A percentile compares a stretch with the other conserved stretches of the same genome.
These are phyloP conservation scores for Brachionus sp. DNA, from an alignment of 1,140 invertebrate genomes.

Conservation along the genomic window DNA sequence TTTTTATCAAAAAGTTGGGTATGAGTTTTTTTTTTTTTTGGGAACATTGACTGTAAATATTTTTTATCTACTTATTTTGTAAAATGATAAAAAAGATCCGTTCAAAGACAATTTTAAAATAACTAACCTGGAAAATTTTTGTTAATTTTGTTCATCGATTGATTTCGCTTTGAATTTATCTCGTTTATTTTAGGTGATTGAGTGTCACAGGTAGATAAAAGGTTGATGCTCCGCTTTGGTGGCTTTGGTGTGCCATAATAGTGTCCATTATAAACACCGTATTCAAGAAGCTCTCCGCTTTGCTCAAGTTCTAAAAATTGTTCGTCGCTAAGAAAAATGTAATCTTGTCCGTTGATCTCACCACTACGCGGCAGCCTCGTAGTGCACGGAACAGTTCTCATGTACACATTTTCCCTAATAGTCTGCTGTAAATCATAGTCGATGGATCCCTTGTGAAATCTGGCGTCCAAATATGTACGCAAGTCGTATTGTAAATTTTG, in stretches of 20 bases:
- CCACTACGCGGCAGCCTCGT: constrained; percentile 64
- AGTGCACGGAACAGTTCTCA: constrained; percentile 69
- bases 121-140: constrained; percentile 48
- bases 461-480: constrained; percentile 65
- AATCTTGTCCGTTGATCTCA: constrained; percentile 68
- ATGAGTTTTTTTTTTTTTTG: no score
- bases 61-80: no score
- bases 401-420: constrained; percentile 69
- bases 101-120: neutral
- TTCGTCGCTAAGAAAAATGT: constrained; percentile 65
- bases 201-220: constrained; percentile 53
- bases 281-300: constrained; percentile 66
- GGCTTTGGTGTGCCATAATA: constrained; percentile 62
- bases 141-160: constrained; percentile 60
- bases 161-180: constrained; percentile 63
- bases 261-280: constrained; percentile 67
- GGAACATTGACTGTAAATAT: no score
- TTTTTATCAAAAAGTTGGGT: no score
- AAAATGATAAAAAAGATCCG: neutral
- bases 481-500: constrained; percentile 57
- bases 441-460: constrained; percentile 67
- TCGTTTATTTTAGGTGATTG: constrained; percentile 48
- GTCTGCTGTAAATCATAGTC: constrained; percentile 70
- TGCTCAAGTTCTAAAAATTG: constrained; percentile 66
- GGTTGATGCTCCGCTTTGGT: constrained; percentile 51